Conservation (phyloP, 2,113 vertebrate species). For the Cinclus cinclus region DNA sequence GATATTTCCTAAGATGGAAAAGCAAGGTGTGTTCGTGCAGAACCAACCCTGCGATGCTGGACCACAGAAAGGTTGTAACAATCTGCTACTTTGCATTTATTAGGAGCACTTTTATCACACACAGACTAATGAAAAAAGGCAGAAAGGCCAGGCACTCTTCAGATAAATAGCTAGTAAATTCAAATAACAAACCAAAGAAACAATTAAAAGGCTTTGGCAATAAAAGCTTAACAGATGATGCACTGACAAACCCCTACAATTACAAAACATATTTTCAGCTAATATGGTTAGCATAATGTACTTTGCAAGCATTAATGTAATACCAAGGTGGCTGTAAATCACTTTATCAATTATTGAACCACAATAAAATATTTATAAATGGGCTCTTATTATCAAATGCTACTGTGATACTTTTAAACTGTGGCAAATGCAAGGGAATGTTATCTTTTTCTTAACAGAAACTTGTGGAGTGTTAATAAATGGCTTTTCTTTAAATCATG, state of each 20-base stretch:
- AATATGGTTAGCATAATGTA: slow-evolving; percentile 22
- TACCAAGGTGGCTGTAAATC: slow-evolving; percentile 44
- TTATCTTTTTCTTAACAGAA: slow-evolving; percentile 15
- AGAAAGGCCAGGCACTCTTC: background rate
- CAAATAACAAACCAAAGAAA: slow-evolving; percentile 34
- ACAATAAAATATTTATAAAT: slow-evolving; percentile 54
- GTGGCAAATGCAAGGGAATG: background rate
- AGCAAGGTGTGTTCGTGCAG: background rate
- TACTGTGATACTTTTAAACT: background rate
- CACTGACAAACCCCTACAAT: background rate
- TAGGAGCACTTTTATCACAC: background rate
- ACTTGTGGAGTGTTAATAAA: background rate
- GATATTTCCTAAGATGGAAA: background rate
- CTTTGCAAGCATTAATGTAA: background rate
- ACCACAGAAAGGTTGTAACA: background rate
- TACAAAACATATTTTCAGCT: slow-evolving; percentile 41
- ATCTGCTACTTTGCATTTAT: background rate
- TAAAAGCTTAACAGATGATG: slow-evolving; percentile 36
- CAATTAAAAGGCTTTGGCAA: slow-evolving; percentile 24
- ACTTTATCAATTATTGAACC: slow-evolving; percentile 60
- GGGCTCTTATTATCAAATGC: slow-evolving; percentile 14
- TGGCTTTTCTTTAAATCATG: background rate
- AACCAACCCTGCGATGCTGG: background rate
- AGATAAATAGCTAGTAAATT: background rate
- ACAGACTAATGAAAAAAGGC: background rate